Percentiles rank a stretch among this genome's conserved stretches.
Conservation (phyloP, 1,140 invertebrate species). For the Tetraneura akinire region DNA sequence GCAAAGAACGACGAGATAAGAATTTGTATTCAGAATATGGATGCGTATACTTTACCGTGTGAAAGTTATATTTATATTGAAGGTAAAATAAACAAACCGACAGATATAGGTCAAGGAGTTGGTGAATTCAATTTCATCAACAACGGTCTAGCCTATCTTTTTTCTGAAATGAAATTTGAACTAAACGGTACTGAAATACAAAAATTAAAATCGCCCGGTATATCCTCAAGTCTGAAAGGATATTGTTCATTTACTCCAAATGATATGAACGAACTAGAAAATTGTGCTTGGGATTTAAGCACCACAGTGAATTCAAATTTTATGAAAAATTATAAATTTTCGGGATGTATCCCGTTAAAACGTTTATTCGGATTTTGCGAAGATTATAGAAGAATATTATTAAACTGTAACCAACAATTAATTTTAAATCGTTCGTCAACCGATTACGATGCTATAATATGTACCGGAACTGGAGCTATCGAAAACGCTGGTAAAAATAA, state of each 20-base stretch:
- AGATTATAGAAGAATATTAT: constrained; percentile 60
- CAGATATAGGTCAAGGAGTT: too few species aligned
- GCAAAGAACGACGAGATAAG: too few species aligned
- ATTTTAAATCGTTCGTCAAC: constrained; percentile 58
- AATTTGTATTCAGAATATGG: too few species aligned
- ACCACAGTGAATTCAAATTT: not conserved
- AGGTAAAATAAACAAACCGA: too few species aligned
- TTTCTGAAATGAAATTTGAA: constrained; percentile 48
- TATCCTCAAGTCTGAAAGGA: constrained; percentile 59
- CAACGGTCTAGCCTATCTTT: constrained; percentile 46
- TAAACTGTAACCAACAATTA: constrained; percentile 60
- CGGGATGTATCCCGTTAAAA: constrained; percentile 58
- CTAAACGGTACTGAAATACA: constrained; percentile 60
- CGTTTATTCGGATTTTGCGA: constrained; percentile 58
- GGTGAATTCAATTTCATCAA: too few species aligned
- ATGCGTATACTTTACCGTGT: too few species aligned
- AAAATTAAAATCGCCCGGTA: constrained; percentile 58
- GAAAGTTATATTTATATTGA: too few species aligned
- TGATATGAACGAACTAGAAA: constrained; percentile 54
- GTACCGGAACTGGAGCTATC: not conserved
- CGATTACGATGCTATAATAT: constrained; percentile 54
- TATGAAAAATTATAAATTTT: constrained; percentile 54
- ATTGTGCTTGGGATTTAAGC: constrained; percentile 56
- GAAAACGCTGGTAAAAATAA: constrained; percentile 10
- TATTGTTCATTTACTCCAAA: constrained; percentile 55